Evolutionary conservation across 2,888 invertebrate genomes (phyloP), one percentile per base, ranked within the genome.

Genomic region (Clusia tigrina): DNA sequence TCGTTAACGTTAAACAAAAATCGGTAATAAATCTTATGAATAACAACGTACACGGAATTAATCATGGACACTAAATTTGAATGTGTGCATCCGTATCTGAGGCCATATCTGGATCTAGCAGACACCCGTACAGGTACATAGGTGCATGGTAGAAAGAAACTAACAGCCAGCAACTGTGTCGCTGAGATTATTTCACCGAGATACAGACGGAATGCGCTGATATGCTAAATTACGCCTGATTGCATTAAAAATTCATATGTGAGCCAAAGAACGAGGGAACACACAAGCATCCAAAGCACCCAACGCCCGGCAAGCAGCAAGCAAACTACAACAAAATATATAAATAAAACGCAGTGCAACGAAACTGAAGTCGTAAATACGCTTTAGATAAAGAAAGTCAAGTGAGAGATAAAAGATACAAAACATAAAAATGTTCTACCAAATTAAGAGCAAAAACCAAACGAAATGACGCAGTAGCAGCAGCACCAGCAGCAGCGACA

Each of bases 1-100:
- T n/a, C n/a, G n/a, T n/a, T n/a, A n/a, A n/a, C n/a, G n/a, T n/a
- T 18, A 37, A 20, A 53, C 17, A 15, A 51, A 51, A 48, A 56
- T 37, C 48, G 32, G 57, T 38, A 62, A 57, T 62, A 62, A 62
- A 62, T 62, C 57, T 57, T 38, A 15, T 38, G 54, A 60, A 54
- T 54, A 54, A 25, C 37, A 59, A 42, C 52, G 42, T 10, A 15
- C 32, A n/a, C n/a, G 12, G n/a, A 42, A 42, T 42, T 15, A 42
- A 42, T 42, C 42, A 42, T 42, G 42, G 32, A 32, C 32, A 32
- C 32, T 32, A 32, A 32, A 32, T 32, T 32, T 32, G 32, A 9
- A 32, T 5, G n/a, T n/a, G n/a, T n/a, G n/a, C 20, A 26, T 17
- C n/a, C 20, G 32, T 58, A 58, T 51, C 37, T 32, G 23, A 20